phyloP scores from a whole-genome alignment of 2,797 vertebrate species.

The Glyptemys insculpta region DNA sequence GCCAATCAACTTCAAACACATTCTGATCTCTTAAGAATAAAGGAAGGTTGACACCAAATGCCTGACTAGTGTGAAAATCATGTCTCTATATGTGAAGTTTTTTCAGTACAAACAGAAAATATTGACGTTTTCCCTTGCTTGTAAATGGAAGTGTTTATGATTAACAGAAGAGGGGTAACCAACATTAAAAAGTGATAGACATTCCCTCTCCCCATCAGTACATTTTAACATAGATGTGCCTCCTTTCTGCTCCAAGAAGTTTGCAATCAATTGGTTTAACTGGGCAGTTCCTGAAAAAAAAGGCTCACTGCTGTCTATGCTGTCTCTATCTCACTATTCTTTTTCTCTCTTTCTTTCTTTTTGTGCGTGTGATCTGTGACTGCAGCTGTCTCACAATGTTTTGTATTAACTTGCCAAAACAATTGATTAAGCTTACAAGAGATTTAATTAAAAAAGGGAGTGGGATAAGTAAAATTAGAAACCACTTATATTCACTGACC shows the following conservation, averaged over 20 bases:
- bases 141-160: neutral
- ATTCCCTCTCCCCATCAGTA: neutral
- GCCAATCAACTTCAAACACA: slow-evolving; percentile 53
- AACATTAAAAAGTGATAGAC: neutral
- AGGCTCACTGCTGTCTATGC: neutral
- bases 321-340: neutral
- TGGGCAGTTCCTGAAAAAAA: neutral
- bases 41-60: slow-evolving; percentile 11
- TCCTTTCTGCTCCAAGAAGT: neutral
- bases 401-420: slow-evolving; percentile 24
- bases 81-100: neutral
- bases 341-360: neutral
- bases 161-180: neutral
- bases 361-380: neutral
- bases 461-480: neutral
- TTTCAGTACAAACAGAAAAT: neutral
- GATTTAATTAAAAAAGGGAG: neutral
- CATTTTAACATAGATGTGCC: fast-evolving
- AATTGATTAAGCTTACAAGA: slow-evolving; percentile 27
- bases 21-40: slow-evolving; percentile 11
- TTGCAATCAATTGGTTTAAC: neutral
- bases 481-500: neutral
- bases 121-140: neutral
- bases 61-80: slow-evolving; percentile 32
- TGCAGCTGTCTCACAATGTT: neutral